Percentiles rank a stretch among this genome's conserved stretches.
These are phyloP conservation scores for Papilio dardanus DNA, from an alignment of 1,140 invertebrate species.

Conservation along the genomic window DNA sequence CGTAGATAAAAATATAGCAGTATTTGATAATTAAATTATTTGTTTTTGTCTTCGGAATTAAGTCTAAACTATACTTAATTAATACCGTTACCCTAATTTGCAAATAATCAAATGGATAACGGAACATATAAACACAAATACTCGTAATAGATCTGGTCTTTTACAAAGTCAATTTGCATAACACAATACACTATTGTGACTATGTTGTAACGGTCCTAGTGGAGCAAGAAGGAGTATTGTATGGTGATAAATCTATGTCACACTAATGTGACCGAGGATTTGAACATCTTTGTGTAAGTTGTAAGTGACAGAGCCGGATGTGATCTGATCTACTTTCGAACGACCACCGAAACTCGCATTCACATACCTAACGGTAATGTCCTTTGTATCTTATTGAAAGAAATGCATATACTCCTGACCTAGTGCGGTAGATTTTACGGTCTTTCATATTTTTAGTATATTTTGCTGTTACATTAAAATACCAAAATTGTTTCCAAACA, in stretches of 20 bases:
- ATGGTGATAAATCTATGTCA: background rate
- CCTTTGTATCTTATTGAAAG: background rate
- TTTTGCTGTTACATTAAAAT: background rate
- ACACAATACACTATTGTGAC: background rate
- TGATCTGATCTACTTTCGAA: slow-evolving; percentile 10
- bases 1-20: background rate
- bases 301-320: background rate
- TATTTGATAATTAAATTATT: background rate
- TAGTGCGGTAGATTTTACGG: background rate
- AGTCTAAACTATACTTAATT: background rate
- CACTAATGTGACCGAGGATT: no score
- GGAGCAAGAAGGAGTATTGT: background rate
- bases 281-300: background rate
- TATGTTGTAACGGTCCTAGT: background rate
- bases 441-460: background rate
- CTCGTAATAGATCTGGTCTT: background rate
- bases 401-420: background rate
- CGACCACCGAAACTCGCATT: background rate
- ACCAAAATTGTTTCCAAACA: background rate
- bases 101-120: background rate
- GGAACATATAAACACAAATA: background rate
- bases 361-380: background rate
- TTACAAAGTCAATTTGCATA: slow-evolving; percentile 8
- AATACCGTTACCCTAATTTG: background rate
- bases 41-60: background rate